Base-by-base conservation (phyloP, 2,888 invertebrate genomes). In the Drosophila aldrichi region DNA sequence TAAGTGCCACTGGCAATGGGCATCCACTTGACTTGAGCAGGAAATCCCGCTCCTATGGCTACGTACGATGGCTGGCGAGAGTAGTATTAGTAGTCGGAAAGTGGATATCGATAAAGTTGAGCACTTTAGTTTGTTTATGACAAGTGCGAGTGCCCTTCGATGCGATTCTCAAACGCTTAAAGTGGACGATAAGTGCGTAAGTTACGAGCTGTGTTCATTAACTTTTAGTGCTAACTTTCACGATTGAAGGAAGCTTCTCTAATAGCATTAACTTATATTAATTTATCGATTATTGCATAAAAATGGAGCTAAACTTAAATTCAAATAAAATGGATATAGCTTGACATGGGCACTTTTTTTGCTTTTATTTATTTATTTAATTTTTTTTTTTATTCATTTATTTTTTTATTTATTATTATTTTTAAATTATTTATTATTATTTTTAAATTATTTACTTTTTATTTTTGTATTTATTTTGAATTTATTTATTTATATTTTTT, bases 1-100 rank as follows among this genome's bases (percentile, higher is more conserved):
- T 72, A 86, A 83, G 87, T 81, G 84, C 75, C 73, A 54, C 40
- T 41, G 55, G 62, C 76, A 71, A 58, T 64, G 25, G 57, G 40
- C 43, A 75, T 61, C 48, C 49, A 34, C 55, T 57, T 34, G 43
- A 46, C 55, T 66, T 52, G 32, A 32, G 32, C 56, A 64, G 57
- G 52, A 60, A 20, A 18, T 41, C 54, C 2, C 18, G n/a, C 25
- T n/a, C 12, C 12, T 3, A 18, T 32, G 12, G 18, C 18, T 14
- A 18, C 18, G 49, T 32, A 12, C 49, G 7, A 14, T 16, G n/a
- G 36, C 65, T 56, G 43, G 0, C 16, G 54, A 20, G 54, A 20
- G 54, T 46, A 32, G 29, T 29, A 8, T 8, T 29, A 8, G 49
- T 29, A 8, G 49, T 56, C 36, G 10, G 44, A 34, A 56, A 56